Evolutionary conservation across 2,797 vertebrate genomes (phyloP).

Genomic region (Parauchenoglanis ngamensis): DNA sequence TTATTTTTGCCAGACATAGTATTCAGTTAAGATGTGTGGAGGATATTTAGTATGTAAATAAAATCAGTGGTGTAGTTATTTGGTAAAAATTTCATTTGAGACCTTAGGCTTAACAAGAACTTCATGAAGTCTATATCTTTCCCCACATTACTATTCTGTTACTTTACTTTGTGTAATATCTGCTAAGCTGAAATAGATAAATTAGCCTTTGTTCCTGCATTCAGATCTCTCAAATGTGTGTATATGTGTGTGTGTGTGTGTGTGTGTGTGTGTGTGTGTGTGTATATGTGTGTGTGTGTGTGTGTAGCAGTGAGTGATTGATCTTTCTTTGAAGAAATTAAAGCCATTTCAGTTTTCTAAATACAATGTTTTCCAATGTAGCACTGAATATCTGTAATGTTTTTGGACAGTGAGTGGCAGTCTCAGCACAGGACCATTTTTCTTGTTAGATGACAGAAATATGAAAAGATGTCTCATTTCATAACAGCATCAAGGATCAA

Average conservation of each 20-base stretch:
- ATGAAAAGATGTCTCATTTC: conserved; percentile 13
- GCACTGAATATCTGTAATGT: neutral
- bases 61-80: no score
- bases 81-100: neutral
- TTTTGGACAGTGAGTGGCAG: neutral
- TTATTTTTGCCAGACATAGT: neutral
- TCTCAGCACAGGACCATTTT: neutral
- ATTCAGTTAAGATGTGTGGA: neutral
- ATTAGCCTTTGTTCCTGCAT: neutral
- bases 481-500: neutral
- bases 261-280: no score
- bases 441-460: neutral
- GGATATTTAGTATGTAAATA: neutral
- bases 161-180: neutral
- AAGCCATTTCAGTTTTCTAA: no score
- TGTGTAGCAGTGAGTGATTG: neutral
- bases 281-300: no score
- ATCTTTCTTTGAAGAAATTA: neutral
- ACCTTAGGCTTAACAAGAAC: neutral
- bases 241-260: no score
- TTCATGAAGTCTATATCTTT: neutral
- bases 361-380: neutral
- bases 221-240: neutral
- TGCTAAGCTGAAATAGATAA: neutral
- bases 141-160: neutral